Base-by-base conservation (phyloP, 2,888 invertebrate species). In the Drosophila monieri region DNA sequence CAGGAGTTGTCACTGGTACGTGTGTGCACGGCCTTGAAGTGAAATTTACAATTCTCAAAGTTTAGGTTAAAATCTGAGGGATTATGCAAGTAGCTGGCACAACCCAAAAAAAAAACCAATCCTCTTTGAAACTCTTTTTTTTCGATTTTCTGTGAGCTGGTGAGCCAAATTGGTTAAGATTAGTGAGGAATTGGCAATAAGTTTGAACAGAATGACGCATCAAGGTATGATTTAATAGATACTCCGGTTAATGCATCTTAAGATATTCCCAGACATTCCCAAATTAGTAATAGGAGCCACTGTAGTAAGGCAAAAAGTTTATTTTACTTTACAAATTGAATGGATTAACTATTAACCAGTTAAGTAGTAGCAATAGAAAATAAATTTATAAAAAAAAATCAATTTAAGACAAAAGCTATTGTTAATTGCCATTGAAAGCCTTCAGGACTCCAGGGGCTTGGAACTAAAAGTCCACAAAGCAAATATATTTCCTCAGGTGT, bases 1-100 rank as follows among this genome's bases (percentile, higher is more conserved):
- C 71, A 80, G 78, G 80, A 80, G 80, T 84, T 80, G 78, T 75
- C 61, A 46, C 65, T 59, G 66, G 69, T 76, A 73, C 73, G 74
- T 80, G 78, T 77, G 51, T 62, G 41, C 21, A 68, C 61, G 71
- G 73, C 78, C 81, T 80, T 84, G 75, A 75, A 78, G 73, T 72
- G 61, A 61, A 77, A 77, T 84, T 80, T 78, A 58, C 58, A 58
- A 41, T 61, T 39, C 59, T 48, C 30, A 12, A 23, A 30, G 47
- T 61, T 61, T 32, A 61, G 41, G 41, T 30, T 39, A 48, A 58
- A 48, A 47, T 61, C 59, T 23, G 41, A 41, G 41, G 58, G 60
- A 61, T 61, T 61, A 61, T 47, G 48, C 32, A 25, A 30, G 27
- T 12, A 18, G 48, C 30, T 32, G 41, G 23, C 14, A 12, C 35